Evolutionary conservation across 2,113 vertebrate genomes (phyloP).

Genomic region (Lathamus discolor): DNA sequence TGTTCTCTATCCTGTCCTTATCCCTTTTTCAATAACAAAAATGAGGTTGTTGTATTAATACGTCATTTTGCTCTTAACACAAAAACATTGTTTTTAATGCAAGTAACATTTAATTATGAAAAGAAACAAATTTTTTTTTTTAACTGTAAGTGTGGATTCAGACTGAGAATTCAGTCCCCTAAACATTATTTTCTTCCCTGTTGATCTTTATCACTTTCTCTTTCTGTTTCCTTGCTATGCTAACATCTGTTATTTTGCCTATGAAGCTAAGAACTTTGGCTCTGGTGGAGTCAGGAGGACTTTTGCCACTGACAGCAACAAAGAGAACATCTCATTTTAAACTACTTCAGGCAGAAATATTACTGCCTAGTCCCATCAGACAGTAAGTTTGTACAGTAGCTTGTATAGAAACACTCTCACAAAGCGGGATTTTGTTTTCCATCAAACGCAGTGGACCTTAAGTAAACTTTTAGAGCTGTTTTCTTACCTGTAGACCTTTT

Average conservation of each 20-base stretch:
- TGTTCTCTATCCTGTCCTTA: background rate
- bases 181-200: background rate
- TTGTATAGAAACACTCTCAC: background rate
- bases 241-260: background rate
- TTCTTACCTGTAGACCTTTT: slow-evolving; percentile 50
- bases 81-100: background rate
- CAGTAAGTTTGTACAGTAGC: background rate
- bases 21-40: background rate
- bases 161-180: background rate
- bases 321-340: background rate
- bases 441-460: background rate
- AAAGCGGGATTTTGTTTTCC: background rate
- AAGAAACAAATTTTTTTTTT: background rate
- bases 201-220: background rate
- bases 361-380: background rate
- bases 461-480: background rate
- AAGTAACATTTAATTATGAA: background rate
- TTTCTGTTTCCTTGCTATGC: background rate
- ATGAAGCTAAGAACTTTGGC: background rate
- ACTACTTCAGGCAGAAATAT: background rate
- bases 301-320: background rate
- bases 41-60: background rate
- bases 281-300: background rate
- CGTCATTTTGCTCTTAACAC: background rate
- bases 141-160: background rate